These are phyloP conservation scores for Pseudoatta argentina DNA, from an alignment of 1,140 invertebrate genomes.

Conservation along the genomic window DNA sequence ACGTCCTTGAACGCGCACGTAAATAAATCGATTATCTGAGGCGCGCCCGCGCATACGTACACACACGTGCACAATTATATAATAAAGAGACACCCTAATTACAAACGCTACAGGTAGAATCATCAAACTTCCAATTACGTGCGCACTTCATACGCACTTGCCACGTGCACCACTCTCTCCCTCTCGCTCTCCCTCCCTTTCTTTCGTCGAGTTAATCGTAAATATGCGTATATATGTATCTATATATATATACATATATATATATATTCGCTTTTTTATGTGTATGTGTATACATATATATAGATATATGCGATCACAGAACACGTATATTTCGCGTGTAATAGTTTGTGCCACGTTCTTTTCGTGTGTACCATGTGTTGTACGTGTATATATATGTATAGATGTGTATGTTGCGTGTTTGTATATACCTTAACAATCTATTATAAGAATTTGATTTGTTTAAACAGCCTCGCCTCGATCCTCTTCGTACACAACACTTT, in stretches of 20 bases:
- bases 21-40: conserved; percentile 61
- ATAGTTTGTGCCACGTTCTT: conserved; percentile 74
- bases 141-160: neutral
- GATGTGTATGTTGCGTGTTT: conserved; percentile 5
- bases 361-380: neutral
- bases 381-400: conserved; percentile 18
- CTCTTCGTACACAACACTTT: conserved; percentile 27
- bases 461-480: conserved; percentile 80
- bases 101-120: conserved; percentile 73
- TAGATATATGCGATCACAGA: conserved; percentile 84
- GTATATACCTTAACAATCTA: conserved; percentile 75
- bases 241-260: conserved; percentile 56
- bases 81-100: conserved; percentile 75
- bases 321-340: conserved; percentile 83
- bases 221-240: conserved; percentile 63
- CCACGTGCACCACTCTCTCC: neutral
- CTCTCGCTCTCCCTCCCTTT: conserved; percentile 41
- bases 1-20: conserved; percentile 48
- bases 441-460: conserved; percentile 83
- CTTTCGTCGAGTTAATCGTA: conserved; percentile 56
- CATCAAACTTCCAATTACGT: conserved; percentile 28
- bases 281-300: conserved; percentile 70
- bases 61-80: conserved; percentile 70
- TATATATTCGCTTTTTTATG: conserved; percentile 54
- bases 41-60: conserved; percentile 24